Evolutionary conservation across 2,113 vertebrate genomes (phyloP).

Genomic region (Chloropsis cyanopogon): DNA sequence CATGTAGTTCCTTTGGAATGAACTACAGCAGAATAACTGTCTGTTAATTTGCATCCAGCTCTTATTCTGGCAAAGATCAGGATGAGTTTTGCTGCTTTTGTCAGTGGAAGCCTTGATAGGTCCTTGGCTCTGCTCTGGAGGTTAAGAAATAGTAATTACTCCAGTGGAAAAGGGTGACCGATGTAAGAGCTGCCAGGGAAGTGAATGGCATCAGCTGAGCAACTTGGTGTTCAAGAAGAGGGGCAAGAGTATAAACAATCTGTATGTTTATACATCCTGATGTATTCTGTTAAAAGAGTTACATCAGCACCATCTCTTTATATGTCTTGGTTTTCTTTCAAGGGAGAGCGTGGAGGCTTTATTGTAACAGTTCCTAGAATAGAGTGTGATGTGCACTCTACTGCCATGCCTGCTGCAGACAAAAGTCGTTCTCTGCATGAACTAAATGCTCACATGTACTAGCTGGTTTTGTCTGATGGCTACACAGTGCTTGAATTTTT

Average conservation of each 20-base stretch:
- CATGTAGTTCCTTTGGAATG: background rate
- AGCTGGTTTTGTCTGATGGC: background rate
- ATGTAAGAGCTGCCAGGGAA: background rate
- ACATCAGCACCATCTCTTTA: background rate
- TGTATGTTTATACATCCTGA: too few species aligned
- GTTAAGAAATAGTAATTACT: background rate
- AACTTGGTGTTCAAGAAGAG: background rate
- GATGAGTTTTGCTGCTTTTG: background rate
- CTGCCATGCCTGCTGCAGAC: background rate
- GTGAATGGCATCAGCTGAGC: background rate
- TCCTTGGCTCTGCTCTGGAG: background rate
- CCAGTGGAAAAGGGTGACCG: background rate
- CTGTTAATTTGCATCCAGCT: background rate
- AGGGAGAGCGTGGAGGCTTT: background rate
- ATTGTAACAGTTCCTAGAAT: background rate
- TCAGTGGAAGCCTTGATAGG: background rate
- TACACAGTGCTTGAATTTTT: background rate
- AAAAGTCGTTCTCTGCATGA: background rate
- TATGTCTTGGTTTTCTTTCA: background rate
- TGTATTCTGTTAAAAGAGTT: background rate
- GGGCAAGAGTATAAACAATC: background rate
- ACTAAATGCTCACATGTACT: background rate
- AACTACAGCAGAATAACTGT: background rate
- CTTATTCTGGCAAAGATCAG: background rate
- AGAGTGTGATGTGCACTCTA: background rate